phyloP scores from a whole-genome alignment of 2,113 vertebrate genomes.

The Pogonocichla stellata region DNA sequence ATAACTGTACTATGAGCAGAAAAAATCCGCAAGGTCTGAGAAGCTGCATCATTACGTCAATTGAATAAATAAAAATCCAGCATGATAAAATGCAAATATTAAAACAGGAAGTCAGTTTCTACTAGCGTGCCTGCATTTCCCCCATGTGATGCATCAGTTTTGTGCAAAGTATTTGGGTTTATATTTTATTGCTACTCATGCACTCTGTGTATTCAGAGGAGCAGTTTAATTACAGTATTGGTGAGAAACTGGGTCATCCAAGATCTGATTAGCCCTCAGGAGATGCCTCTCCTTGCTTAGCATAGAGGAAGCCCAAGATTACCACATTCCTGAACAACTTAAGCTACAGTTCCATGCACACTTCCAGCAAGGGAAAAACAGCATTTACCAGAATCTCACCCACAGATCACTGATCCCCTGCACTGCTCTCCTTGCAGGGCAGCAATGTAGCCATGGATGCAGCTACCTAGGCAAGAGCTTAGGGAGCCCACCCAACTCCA shows the following conservation, averaged over 20 bases:
- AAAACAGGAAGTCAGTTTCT: not conserved
- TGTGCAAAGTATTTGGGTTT: not conserved
- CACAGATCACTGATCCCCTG: rapidly evolving
- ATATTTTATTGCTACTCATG: not conserved
- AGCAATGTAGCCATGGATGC: not conserved
- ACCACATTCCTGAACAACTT: not conserved
- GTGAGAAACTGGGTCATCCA: slow-evolving; percentile 31
- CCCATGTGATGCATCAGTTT: not conserved
- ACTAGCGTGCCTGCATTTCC: not conserved
- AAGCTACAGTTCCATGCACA: not conserved
- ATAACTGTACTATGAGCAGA: not conserved
- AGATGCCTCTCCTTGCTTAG: not conserved
- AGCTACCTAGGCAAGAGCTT: not conserved
- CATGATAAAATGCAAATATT: not conserved
- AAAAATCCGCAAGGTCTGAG: not conserved
- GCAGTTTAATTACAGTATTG: not conserved
- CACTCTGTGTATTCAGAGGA: not conserved
- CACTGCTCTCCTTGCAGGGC: not conserved
- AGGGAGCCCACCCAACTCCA: not conserved
- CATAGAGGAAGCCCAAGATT: not conserved
- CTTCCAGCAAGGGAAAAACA: not conserved
- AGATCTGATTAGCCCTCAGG: slow-evolving; percentile 28
- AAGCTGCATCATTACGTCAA: not conserved
- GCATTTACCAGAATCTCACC: not conserved
- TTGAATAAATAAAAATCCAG: not conserved